phyloP scores from a whole-genome alignment of 2,888 invertebrate genomes.

The Plusia festucae region DNA sequence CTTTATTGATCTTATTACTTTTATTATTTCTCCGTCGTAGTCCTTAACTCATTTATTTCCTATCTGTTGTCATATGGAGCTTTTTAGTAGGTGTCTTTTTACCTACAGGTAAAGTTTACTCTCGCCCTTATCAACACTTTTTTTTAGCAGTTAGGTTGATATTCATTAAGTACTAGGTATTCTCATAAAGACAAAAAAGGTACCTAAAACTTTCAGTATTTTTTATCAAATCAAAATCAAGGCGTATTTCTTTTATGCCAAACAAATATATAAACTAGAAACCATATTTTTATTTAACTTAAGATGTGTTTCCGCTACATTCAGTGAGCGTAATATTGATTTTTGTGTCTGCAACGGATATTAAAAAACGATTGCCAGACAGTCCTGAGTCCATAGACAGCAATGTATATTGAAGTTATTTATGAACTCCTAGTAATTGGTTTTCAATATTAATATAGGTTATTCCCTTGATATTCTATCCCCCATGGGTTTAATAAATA shows the following conservation, averaged over 20 bases:
- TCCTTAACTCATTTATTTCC: too few relatives aligned
- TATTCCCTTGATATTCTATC: neutral
- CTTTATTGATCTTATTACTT: too few relatives aligned
- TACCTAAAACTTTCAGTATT: neutral
- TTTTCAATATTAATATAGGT: neutral
- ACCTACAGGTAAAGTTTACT: too few relatives aligned
- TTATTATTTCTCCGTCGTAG: too few relatives aligned
- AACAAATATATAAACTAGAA: slow-evolving; percentile 17
- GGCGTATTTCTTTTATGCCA: neutral
- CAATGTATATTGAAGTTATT: slow-evolving; percentile 4
- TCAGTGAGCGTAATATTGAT: slow-evolving; percentile 19
- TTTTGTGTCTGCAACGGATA: slow-evolving; percentile 35
- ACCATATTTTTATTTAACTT: slow-evolving; percentile 17
- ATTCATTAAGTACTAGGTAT: too few relatives aligned
- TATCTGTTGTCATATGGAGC: too few relatives aligned
- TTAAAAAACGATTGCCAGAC: slow-evolving; percentile 30
- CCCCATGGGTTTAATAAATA: neutral
- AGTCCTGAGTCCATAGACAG: slow-evolving; percentile 1
- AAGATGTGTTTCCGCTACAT: slow-evolving; percentile 14
- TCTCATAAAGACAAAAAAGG: too few relatives aligned
- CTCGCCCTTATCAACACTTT: too few relatives aligned
- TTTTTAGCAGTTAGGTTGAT: too few relatives aligned
- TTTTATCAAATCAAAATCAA: neutral
- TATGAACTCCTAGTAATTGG: neutral
- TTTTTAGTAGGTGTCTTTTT: too few relatives aligned